Evolutionary conservation across 2,797 vertebrate species (phyloP).

Genomic region (Scarus forsteni): DNA sequence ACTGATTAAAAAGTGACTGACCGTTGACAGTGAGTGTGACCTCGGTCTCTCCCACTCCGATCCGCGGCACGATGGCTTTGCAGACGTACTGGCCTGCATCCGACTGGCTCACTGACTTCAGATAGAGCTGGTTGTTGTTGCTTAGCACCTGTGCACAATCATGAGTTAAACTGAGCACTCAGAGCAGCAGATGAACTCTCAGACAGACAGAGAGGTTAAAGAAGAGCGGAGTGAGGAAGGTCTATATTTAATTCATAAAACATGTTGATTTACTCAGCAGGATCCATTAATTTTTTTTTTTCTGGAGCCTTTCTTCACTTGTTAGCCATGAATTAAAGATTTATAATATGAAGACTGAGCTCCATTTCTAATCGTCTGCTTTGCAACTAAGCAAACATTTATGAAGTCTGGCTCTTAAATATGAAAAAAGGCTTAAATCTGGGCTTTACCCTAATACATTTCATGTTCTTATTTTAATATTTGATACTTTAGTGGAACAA

Average conservation of each 20-base stretch:
- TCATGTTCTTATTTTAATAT: not conserved
- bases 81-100: conserved; percentile 95
- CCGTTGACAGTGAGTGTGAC: conserved; percentile 94
- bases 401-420: conserved; percentile 46
- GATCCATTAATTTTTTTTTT: conserved; percentile 66
- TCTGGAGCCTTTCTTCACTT: conserved; percentile 63
- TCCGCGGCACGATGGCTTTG: conserved; percentile 96
- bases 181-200: conserved; percentile 1
- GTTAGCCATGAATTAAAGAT: conserved; percentile 78
- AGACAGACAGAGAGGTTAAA: conserved; percentile 36
- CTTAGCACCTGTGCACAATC: conserved; percentile 89
- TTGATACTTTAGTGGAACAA: not conserved
- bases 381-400: conserved; percentile 64
- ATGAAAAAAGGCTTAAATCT: conserved; percentile 5
- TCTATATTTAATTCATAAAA: conserved; percentile 83
- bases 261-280: conserved; percentile 78
- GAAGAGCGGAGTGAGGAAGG: conserved; percentile 42
- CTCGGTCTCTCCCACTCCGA: conserved; percentile 94
- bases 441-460: not conserved
- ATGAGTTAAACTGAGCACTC: not conserved
- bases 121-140: conserved; percentile 94
- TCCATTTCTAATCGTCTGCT: conserved; percentile 40
- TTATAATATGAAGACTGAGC: conserved; percentile 51
- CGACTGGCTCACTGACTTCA: conserved; percentile 92
- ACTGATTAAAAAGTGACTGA: conserved; percentile 69